These are phyloP conservation scores for Proales similis DNA, from an alignment of 1,140 invertebrate genomes.

Conservation along the genomic window DNA sequence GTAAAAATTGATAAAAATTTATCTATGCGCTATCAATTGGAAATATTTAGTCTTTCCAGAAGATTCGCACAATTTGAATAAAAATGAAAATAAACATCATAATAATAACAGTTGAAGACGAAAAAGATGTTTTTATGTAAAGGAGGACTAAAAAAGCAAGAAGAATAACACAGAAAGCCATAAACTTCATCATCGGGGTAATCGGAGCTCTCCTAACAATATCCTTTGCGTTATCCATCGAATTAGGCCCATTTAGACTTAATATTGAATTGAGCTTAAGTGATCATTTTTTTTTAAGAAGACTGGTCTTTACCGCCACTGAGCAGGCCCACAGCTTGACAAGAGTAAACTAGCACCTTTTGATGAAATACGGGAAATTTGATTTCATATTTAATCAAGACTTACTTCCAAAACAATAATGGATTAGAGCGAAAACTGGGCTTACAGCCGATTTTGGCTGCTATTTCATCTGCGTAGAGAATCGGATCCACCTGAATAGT, in stretches of 20 bases:
- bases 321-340: conserved; percentile 34
- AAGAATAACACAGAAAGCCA: conserved; percentile 34
- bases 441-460: conserved; percentile 45
- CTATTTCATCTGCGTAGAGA: conserved; percentile 47
- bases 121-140: conserved; percentile 4
- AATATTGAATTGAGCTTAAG: not conserved
- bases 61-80: not conserved
- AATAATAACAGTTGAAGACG: too few species aligned
- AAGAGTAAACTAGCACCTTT: not conserved
- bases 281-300: not conserved
- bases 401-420: conserved; percentile 44
- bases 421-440: conserved; percentile 43
- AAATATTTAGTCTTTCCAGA: not conserved
- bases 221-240: not conserved
- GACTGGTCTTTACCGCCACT: conserved; percentile 25
- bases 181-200: conserved; percentile 35
- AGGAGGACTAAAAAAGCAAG: conserved; percentile 13
- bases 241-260: conserved; percentile 18
- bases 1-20: conserved; percentile 18
- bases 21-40: conserved; percentile 7
- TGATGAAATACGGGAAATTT: not conserved
- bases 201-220: conserved; percentile 13
- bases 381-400: not conserved
- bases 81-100: not conserved
- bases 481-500: conserved; percentile 50